These are phyloP conservation scores for Pteromalus puparum DNA, from an alignment of 1,140 invertebrate species.

Conservation along the genomic window DNA sequence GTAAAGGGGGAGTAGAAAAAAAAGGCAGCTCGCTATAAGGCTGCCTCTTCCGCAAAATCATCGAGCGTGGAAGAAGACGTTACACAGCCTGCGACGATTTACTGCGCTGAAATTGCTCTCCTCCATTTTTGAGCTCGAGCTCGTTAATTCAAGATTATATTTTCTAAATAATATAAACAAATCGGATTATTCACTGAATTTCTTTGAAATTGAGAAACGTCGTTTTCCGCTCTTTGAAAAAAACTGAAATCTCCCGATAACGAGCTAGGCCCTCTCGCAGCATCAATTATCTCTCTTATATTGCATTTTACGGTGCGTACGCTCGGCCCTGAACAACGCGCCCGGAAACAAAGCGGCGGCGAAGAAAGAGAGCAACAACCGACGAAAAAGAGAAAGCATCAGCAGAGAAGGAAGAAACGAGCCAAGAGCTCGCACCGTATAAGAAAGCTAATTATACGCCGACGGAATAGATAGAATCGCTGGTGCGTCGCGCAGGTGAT, in stretches of 20 bases:
- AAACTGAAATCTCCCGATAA: background rate
- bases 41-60: conserved; percentile 31
- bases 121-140: background rate
- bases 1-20: background rate
- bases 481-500: background rate
- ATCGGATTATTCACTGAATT: too few species aligned
- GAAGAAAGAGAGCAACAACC: conserved; percentile 2
- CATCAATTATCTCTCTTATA: background rate
- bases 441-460: conserved; percentile 47
- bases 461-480: conserved; percentile 11
- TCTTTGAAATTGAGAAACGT: too few species aligned
- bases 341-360: background rate
- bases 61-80: conserved; percentile 48
- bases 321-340: background rate
- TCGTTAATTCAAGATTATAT: too few species aligned
- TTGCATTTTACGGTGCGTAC: background rate
- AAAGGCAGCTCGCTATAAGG: background rate
- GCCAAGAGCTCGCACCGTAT: background rate
- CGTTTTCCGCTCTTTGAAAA: too few species aligned
- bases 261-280: too few species aligned
- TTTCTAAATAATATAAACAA: too few species aligned
- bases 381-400: background rate
- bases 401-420: background rate
- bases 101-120: conserved; percentile 48
- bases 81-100: conserved; percentile 33